phyloP scores from a whole-genome alignment of 2,888 invertebrate species.

The Papilio demoleus region DNA sequence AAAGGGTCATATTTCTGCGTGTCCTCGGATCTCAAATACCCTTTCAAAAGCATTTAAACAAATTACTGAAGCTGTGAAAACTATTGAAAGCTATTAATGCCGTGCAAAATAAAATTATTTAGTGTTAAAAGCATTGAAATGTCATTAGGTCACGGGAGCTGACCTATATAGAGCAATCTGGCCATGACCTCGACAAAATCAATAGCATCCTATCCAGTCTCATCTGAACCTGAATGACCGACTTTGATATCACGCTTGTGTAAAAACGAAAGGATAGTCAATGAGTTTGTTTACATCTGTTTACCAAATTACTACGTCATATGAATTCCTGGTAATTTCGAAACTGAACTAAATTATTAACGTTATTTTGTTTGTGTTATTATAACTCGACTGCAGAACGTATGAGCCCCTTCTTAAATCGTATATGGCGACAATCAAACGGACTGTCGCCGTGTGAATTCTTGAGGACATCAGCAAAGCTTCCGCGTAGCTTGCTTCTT shows the following conservation, averaged over 20 bases:
- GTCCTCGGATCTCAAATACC: too few species aligned
- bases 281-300: conserved; percentile 8
- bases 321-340: background rate
- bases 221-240: conserved; percentile 19
- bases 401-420: too few species aligned
- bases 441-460: too few species aligned
- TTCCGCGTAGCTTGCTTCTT: too few species aligned
- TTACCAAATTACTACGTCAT: background rate
- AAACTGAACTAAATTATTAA: background rate
- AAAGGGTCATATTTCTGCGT: too few species aligned
- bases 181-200: conserved; percentile 34
- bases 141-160: conserved; percentile 19
- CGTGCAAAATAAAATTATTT: conserved; percentile 8
- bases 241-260: conserved; percentile 16
- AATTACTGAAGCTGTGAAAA: too few species aligned
- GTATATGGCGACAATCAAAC: too few species aligned
- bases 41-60: too few species aligned
- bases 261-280: conserved; percentile 6
- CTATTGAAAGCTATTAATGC: background rate
- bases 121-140: background rate
- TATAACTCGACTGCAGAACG: too few species aligned
- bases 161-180: conserved; percentile 15
- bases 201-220: conserved; percentile 10
- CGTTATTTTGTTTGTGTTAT: too few species aligned
- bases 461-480: too few species aligned